These are phyloP conservation scores for Watsonalla binaria DNA, from an alignment of 2,888 invertebrate genomes.

Conservation along the genomic window DNA sequence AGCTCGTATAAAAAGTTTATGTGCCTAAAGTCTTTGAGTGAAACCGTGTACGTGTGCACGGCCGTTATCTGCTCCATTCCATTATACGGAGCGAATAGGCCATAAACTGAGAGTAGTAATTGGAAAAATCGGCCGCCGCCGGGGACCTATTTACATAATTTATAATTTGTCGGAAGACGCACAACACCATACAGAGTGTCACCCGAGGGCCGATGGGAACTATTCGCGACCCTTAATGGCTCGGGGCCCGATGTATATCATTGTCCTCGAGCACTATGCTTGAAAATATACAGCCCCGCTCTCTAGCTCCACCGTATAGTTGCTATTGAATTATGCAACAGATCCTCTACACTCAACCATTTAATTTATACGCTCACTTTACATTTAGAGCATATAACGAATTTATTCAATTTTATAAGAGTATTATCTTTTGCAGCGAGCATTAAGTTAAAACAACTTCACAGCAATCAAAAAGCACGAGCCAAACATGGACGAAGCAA, in stretches of 20 bases:
- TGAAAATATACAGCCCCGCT: no score
- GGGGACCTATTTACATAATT: slow-evolving; percentile 23
- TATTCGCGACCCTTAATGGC: background rate
- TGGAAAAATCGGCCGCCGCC: slow-evolving; percentile 12
- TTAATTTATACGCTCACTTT: no score
- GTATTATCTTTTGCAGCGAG: no score
- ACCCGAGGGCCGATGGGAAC: background rate
- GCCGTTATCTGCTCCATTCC: background rate
- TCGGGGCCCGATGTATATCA: background rate
- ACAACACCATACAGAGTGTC: slow-evolving; percentile 16
- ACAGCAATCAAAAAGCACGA: no score
- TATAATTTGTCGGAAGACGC: slow-evolving; percentile 10
- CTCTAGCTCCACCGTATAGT: no score
- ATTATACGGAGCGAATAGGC: background rate
- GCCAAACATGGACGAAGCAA: background rate
- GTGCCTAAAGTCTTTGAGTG: background rate
- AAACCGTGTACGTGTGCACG: background rate
- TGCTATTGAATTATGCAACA: no score
- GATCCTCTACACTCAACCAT: no score
- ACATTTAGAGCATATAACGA: no score
- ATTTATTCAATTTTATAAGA: no score
- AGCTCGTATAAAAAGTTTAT: background rate
- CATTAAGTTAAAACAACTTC: no score
- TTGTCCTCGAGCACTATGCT: no score
- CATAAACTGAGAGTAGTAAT: slow-evolving; percentile 7